phyloP scores from a whole-genome alignment of 2,888 invertebrate species.

The Idaea biselata region DNA sequence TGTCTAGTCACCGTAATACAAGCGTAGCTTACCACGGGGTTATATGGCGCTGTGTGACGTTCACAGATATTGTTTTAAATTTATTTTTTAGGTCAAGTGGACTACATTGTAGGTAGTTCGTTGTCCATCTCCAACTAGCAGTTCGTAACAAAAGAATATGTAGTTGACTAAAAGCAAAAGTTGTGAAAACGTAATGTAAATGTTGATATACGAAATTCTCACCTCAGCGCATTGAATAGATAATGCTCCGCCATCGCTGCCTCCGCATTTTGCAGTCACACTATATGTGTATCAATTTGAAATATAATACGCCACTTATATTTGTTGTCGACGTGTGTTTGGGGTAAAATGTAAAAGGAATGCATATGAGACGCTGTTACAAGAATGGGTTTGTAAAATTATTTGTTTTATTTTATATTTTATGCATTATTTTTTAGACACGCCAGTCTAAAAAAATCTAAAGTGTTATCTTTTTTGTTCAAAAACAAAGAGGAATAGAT shows the following conservation, averaged over 20 bases:
- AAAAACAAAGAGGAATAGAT: too few relatives aligned
- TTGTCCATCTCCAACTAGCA: too few relatives aligned
- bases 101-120: too few relatives aligned
- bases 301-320: conserved; percentile 10
- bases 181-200: conserved; percentile 49
- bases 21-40: too few relatives aligned
- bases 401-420: not conserved
- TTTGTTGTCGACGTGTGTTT: conserved; percentile 8
- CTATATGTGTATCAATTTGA: conserved; percentile 26
- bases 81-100: too few relatives aligned
- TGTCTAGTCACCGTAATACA: too few relatives aligned
- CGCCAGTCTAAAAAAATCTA: too few relatives aligned
- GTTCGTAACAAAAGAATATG: too few relatives aligned
- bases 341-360: not conserved
- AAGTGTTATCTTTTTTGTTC: too few relatives aligned
- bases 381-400: not conserved
- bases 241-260: conserved; percentile 48
- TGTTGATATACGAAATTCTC: conserved; percentile 54
- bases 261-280: conserved; percentile 29
- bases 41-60: too few relatives aligned
- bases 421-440: too few relatives aligned
- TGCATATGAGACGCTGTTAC: not conserved
- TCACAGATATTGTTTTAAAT: too few relatives aligned
- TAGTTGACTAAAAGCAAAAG: conserved; percentile 44
- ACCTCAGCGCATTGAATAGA: conserved; percentile 50